phyloP scores from a whole-genome alignment of 2,113 vertebrate species.

The Xiphophorus maculatus region DNA sequence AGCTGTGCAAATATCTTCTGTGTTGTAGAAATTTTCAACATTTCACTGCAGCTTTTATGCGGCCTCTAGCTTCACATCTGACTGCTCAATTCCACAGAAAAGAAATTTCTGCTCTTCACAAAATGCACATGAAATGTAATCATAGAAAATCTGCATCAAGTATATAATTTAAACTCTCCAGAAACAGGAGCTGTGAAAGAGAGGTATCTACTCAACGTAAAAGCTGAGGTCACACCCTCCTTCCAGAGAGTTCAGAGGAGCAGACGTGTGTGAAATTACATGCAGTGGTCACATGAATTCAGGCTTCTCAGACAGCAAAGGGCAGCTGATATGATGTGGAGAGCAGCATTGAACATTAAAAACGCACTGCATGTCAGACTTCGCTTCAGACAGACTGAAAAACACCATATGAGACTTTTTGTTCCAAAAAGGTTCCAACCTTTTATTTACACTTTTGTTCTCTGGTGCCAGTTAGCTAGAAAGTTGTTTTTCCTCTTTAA shows the following conservation, averaged over 20 bases:
- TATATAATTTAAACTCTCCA: constrained; percentile 4
- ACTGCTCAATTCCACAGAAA: background rate
- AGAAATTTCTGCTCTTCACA: background rate
- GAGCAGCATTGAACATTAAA: background rate
- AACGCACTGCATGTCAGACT: background rate
- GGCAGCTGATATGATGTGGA: constrained; percentile 5
- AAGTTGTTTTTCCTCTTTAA: too few relatives aligned
- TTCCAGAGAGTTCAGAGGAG: constrained; percentile 3
- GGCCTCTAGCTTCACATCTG: background rate
- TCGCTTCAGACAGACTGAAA: background rate
- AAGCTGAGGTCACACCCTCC: background rate
- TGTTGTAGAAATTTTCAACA: background rate
- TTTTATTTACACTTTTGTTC: background rate
- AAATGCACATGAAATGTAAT: background rate
- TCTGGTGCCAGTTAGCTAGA: background rate
- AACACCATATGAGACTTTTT: background rate
- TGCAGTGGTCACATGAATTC: constrained; percentile 21
- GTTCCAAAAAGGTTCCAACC: background rate
- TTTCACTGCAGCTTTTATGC: background rate
- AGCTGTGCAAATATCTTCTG: background rate
- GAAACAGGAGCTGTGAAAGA: background rate
- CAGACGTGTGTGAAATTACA: constrained; percentile 44
- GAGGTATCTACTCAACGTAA: constrained; percentile 1
- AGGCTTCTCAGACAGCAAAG: constrained; percentile 2
- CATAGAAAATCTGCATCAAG: background rate